Evolutionary conservation across 2,888 invertebrate species (phyloP).

Genomic region (Trichogramma evanescens): DNA sequence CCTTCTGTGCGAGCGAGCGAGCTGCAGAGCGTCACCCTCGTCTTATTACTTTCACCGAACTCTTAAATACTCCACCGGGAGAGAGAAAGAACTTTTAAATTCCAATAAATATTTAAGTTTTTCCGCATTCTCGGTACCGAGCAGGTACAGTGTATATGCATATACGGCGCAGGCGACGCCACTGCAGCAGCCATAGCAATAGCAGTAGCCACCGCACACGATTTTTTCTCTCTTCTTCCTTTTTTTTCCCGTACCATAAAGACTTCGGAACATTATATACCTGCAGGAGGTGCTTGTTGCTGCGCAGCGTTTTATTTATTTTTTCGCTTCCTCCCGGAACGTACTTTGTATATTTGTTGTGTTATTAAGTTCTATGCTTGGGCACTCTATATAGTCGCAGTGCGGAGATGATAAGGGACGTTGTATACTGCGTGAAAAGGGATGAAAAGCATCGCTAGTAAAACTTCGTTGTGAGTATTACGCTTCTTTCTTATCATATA

Average conservation of each 20-base stretch:
- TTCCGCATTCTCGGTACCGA: conserved; percentile 18
- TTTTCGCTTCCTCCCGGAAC: not conserved
- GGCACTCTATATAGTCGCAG: not conserved
- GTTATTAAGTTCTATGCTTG: conserved; percentile 18
- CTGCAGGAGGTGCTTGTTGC: not conserved
- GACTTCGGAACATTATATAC: conserved; percentile 4
- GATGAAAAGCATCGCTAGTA: conserved; percentile 1
- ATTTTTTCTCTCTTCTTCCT: not conserved
- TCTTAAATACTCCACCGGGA: conserved; percentile 38
- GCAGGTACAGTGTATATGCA: not conserved
- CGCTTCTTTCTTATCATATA: conserved; percentile 3
- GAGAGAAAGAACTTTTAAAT: conserved; percentile 38
- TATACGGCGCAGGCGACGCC: no score
- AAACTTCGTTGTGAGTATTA: conserved; percentile 19
- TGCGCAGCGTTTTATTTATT: conserved; percentile 1
- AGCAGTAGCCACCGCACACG: no score
- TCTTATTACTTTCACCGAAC: conserved; percentile 38
- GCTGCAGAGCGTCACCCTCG: conserved; percentile 18
- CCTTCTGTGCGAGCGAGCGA: not conserved
- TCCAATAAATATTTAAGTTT: conserved; percentile 44
- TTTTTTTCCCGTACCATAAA: not conserved
- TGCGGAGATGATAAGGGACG: conserved; percentile 12
- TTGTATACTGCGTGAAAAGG: not conserved
- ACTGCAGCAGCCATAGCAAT: no score
- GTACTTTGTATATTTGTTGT: conserved; percentile 20